Evolutionary conservation across 2,797 vertebrate genomes (phyloP), one percentile per base, ranked within the genome.

Genomic region (Kryptopterus vitreolus): DNA sequence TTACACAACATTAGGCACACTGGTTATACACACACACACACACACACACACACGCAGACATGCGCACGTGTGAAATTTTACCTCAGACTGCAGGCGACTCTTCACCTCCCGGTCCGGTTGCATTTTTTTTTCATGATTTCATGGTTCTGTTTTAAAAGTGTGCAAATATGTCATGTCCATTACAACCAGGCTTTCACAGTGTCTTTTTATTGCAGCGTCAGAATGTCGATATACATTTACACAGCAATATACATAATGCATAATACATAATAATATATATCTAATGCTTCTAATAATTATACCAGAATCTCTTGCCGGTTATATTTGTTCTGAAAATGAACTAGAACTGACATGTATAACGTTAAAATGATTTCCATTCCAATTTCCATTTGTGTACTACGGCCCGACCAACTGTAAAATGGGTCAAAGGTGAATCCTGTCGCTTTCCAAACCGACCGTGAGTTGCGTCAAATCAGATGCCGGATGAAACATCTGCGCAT

Each of bases 11-110:
- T 58, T 33, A 68, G 59, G 76, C 78, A 75, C 69, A 79, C n/a
- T 24, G 70, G 31, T 29, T 65, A 55, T 58, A 63, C 66, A 62
- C 83, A 86, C 61, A 80, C 62, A 85, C 66, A 63, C 66, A 62
- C 83, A 86, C 61, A 80, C 62, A 85, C 66, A 55, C 52, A 63
- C 66, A 62, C 83, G 84, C 61, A 80, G 55, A 85, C 66, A 53
- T 73, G 46, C 72, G 58, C 81, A 79, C 24, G 58, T 74, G 70
- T 58, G 48, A 79, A 62, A 50, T 78, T 76, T 58, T 53, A 74
- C 59, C 70, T 79, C 46, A 52, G 66, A 62, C 66, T 72, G 50
- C 58, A 62, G 26, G 59, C 68, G 55, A n/a, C 50, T 66, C 77
- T 69, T 62, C 43, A 77, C 55, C 72, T 66, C 62, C 76, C 74